Conservation (phyloP, 2,888 invertebrate genomes). For the Yponomeuta malinellus region DNA sequence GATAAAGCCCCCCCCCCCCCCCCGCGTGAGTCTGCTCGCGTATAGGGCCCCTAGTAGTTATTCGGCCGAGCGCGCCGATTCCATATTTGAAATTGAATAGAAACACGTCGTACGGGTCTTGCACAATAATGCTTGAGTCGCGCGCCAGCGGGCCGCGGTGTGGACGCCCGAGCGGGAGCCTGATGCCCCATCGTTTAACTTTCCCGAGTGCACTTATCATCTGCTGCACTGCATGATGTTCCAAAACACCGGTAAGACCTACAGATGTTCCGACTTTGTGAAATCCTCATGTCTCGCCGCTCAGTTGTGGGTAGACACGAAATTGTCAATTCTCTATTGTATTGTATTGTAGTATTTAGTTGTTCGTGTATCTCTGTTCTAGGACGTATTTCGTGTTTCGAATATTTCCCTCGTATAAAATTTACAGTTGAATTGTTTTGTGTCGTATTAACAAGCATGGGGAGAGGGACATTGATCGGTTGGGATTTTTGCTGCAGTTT, state of each 20-base stretch:
- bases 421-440: too few species aligned
- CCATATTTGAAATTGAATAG: conserved; percentile 74
- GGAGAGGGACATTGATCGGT: too few species aligned
- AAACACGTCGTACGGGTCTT: conserved; percentile 50
- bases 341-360: too few species aligned
- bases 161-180: neutral
- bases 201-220: neutral
- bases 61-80: conserved; percentile 47
- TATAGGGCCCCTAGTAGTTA: conserved; percentile 9
- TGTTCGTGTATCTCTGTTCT: too few species aligned
- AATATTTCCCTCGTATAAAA: too few species aligned
- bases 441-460: too few species aligned
- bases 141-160: conserved; percentile 4
- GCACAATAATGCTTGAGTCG: conserved; percentile 61
- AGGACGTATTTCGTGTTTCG: too few species aligned
- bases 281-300: too few species aligned
- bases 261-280: neutral
- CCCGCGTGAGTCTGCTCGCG: neutral
- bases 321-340: too few species aligned
- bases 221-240: neutral
- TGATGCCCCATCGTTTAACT: neutral
- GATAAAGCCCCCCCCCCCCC: neutral
- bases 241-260: neutral
- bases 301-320: too few species aligned
- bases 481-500: too few species aligned